Percentiles rank a stretch among this genome's conserved stretches.
Evolutionary conservation across 2,113 vertebrate species (phyloP).

Genomic region (Aramus guarauna): DNA sequence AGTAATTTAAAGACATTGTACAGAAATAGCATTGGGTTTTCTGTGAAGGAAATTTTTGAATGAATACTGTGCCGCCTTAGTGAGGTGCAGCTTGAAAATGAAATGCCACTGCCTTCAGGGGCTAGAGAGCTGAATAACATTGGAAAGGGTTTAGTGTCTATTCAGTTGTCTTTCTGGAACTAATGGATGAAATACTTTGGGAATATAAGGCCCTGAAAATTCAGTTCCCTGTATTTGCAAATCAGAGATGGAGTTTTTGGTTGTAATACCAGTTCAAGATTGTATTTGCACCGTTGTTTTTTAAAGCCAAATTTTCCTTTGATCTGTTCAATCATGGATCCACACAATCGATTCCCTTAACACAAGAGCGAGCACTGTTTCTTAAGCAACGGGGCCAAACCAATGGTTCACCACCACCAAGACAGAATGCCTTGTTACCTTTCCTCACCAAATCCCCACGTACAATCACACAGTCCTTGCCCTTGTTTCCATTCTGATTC

Average conservation of each 20-base stretch:
- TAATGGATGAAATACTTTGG: rapidly evolving
- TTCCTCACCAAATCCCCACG: not conserved
- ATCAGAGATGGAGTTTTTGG: not conserved
- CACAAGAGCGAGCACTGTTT: not conserved
- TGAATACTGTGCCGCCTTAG: rapidly evolving
- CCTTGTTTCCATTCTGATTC: not conserved
- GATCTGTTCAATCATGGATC: rapidly evolving
- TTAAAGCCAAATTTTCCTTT: not conserved
- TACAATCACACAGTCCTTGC: not conserved
- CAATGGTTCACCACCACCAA: not conserved
- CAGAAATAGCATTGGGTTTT: not conserved
- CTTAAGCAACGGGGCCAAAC: no score
- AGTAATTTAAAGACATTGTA: no score
- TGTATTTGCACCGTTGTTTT: not conserved
- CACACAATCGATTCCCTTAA: rapidly evolving
- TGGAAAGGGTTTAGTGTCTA: not conserved
- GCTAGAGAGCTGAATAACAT: not conserved
- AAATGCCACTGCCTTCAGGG: rapidly evolving
- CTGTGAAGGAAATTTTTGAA: not conserved
- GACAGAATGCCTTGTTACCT: rapidly evolving
- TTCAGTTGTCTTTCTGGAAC: not conserved
- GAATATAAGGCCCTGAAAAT: not conserved
- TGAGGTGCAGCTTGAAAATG: not conserved
- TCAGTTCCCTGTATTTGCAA: rapidly evolving
- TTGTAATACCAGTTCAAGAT: not conserved